Conservation (phyloP, 2,797 vertebrate genomes). For the Sarcoramphus papa region DNA sequence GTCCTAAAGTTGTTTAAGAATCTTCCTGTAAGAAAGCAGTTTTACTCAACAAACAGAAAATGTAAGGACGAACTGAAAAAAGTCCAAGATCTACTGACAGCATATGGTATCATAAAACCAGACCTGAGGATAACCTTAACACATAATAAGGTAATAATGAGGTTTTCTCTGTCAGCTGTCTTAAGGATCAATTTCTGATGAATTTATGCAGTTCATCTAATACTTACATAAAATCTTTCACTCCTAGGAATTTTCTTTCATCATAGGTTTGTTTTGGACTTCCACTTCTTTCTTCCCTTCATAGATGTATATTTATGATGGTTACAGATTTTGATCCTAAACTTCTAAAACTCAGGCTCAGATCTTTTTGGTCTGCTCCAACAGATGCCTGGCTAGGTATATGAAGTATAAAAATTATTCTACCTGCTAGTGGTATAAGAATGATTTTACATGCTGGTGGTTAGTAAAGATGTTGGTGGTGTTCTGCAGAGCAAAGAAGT, state of each 20-base stretch:
- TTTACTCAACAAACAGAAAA: conserved; percentile 87
- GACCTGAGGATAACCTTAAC: conserved; percentile 84
- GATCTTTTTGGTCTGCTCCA: neutral
- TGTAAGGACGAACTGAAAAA: conserved; percentile 95
- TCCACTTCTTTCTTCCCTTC: neutral
- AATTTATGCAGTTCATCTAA: neutral
- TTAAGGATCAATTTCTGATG: neutral
- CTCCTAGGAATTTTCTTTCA: neutral
- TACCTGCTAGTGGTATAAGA: neutral
- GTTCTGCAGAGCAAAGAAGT: neutral
- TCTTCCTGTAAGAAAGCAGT: conserved; percentile 93
- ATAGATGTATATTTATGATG: neutral
- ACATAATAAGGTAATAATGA: conserved; percentile 84
- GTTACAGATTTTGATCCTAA: neutral
- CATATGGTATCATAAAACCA: conserved; percentile 89
- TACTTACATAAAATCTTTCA: neutral
- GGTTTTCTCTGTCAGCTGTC: neutral
- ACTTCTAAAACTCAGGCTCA: neutral
- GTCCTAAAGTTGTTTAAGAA: conserved; percentile 90
- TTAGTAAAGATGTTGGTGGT: neutral
- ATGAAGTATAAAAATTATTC: neutral
- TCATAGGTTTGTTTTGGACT: neutral
- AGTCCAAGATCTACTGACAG: conserved; percentile 87
- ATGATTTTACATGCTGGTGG: neutral
- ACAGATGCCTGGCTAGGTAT: neutral